These are phyloP conservation scores for Drosophila nasuta DNA, from an alignment of 1,140 invertebrate genomes.

Conservation along the genomic window DNA sequence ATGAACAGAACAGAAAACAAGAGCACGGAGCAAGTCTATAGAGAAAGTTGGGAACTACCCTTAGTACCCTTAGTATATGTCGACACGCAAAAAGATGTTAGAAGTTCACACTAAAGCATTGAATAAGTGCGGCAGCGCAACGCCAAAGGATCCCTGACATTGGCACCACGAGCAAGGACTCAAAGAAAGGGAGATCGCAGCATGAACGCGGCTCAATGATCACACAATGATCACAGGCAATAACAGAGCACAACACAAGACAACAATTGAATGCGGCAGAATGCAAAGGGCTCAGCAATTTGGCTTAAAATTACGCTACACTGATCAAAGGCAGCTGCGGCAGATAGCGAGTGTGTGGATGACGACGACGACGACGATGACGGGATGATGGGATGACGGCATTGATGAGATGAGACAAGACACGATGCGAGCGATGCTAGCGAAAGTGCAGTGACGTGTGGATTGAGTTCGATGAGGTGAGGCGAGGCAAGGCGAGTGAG, in stretches of 20 bases:
- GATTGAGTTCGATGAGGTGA: slow-evolving; percentile 37
- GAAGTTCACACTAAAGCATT: slow-evolving; percentile 80
- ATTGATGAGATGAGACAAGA: slow-evolving; percentile 8
- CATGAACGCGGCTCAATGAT: slow-evolving; percentile 18
- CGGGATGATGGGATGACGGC: slow-evolving; percentile 23
- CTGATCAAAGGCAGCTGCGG: slow-evolving; percentile 80
- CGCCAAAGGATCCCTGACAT: slow-evolving; percentile 71
- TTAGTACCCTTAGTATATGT: neutral
- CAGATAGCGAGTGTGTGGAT: slow-evolving; percentile 52
- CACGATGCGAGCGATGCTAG: slow-evolving; percentile 31
- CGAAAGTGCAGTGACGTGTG: slow-evolving; percentile 81
- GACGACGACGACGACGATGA: slow-evolving; percentile 49
- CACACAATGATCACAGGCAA: slow-evolving; percentile 1
- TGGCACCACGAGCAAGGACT: slow-evolving; percentile 49
- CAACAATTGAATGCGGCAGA: slow-evolving; percentile 41
- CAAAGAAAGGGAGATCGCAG: slow-evolving; percentile 34
- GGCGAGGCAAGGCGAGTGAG: slow-evolving; percentile 36
- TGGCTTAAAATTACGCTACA: slow-evolving; percentile 83
- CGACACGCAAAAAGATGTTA: slow-evolving; percentile 60
- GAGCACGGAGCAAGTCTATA: neutral
- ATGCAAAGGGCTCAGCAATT: slow-evolving; percentile 65
- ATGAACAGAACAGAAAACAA: neutral
- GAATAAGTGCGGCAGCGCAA: slow-evolving; percentile 68
- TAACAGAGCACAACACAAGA: too few species aligned
- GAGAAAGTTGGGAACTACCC: slow-evolving; percentile 18